Evolutionary conservation across 2,113 vertebrate species (phyloP).

Genomic region (Tychaedon coryphoeus): DNA sequence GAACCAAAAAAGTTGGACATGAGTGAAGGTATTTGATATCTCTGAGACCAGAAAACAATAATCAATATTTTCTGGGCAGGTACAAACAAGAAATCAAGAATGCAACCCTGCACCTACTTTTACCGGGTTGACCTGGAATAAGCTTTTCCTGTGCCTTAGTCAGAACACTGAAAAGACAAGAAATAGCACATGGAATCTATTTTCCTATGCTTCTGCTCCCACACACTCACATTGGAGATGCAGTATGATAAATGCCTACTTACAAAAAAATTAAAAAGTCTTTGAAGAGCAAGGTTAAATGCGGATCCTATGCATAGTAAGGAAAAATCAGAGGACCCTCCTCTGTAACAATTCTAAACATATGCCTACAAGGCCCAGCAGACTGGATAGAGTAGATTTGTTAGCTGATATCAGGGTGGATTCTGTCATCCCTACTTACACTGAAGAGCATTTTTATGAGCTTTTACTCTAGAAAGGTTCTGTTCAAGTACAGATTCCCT

Average conservation of each 20-base stretch:
- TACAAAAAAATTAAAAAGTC: not conserved
- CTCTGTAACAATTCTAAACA: not conserved
- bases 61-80: not conserved
- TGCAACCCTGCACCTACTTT: not conserved
- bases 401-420: not conserved
- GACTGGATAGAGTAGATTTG: not conserved
- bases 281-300: not conserved
- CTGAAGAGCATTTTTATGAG: not conserved
- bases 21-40: not conserved
- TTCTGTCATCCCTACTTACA: not conserved
- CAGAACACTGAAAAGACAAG: not conserved
- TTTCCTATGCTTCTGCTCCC: not conserved
- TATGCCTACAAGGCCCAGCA: not conserved
- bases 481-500: not conserved
- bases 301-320: accelerated
- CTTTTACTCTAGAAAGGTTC: not conserved
- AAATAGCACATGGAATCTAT: not conserved
- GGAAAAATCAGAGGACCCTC: not conserved
- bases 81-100: not conserved
- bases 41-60: not conserved
- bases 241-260: not conserved
- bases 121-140: not conserved
- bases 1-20: not conserved
- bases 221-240: not conserved
- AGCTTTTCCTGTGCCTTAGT: not conserved